phyloP scores from a whole-genome alignment of 2,888 invertebrate species.

The Lithophane ornitopus region DNA sequence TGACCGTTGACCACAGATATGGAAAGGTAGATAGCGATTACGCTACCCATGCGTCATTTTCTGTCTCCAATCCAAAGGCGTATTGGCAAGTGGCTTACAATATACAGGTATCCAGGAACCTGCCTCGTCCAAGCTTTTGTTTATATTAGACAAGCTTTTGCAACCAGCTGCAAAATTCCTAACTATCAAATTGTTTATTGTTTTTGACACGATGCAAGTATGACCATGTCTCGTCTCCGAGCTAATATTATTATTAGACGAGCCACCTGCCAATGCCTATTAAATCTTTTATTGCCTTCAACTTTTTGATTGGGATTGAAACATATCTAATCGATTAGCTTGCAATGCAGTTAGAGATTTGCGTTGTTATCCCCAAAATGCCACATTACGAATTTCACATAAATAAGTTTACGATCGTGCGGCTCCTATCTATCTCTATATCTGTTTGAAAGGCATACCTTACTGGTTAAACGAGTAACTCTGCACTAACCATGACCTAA shows the following conservation, averaged over 20 bases:
- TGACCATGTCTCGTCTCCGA: no score
- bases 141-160: not conserved
- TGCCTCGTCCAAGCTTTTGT: not conserved
- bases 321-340: not conserved
- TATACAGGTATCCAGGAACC: not conserved
- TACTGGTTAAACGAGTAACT: slow-evolving; percentile 34
- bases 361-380: not conserved
- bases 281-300: not conserved
- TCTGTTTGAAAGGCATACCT: slow-evolving; percentile 6
- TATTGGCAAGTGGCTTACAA: not conserved
- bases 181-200: not conserved
- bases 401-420: not conserved
- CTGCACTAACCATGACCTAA: slow-evolving; percentile 42
- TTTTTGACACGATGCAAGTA: not conserved
- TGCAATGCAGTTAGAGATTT: not conserved
- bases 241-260: no score
- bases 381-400: not conserved
- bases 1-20: slow-evolving; percentile 9
- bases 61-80: not conserved
- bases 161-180: not conserved
- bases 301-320: not conserved
- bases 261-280: not conserved
- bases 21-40: slow-evolving; percentile 30
- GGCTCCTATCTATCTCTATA: not conserved
- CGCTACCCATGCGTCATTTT: slow-evolving; percentile 9